Evolutionary conservation across 2,797 vertebrate species (phyloP).

Genomic region (Numenius phaeopus): DNA sequence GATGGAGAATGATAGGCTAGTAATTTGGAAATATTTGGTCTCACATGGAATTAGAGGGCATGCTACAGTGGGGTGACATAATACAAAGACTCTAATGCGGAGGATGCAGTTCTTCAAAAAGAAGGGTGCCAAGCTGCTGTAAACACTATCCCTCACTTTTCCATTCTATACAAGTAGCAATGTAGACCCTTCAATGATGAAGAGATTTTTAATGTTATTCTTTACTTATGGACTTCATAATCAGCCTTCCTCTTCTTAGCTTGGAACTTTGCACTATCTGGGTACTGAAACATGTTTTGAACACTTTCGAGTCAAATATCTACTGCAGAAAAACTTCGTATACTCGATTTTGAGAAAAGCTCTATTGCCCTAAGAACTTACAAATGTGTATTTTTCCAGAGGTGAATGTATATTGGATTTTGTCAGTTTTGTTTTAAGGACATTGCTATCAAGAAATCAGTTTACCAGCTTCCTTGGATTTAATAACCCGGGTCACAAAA

Average conservation of each 20-base stretch:
- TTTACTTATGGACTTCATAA: background rate
- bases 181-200: background rate
- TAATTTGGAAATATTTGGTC: background rate
- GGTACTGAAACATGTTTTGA: background rate
- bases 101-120: background rate
- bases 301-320: background rate
- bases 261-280: background rate
- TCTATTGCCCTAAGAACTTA: background rate
- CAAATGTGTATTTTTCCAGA: background rate
- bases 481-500: background rate
- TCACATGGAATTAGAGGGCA: background rate
- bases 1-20: background rate
- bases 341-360: background rate
- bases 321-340: background rate
- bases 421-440: background rate
- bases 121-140: rapidly evolving
- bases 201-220: background rate
- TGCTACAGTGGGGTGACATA: background rate
- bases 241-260: background rate
- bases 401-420: background rate
- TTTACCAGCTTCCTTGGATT: background rate
- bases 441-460: background rate
- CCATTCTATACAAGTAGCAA: background rate
- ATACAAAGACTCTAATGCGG: background rate
- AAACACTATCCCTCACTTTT: background rate